Conservation (phyloP, 2,888 invertebrate genomes). For the Furcula furcula region DNA sequence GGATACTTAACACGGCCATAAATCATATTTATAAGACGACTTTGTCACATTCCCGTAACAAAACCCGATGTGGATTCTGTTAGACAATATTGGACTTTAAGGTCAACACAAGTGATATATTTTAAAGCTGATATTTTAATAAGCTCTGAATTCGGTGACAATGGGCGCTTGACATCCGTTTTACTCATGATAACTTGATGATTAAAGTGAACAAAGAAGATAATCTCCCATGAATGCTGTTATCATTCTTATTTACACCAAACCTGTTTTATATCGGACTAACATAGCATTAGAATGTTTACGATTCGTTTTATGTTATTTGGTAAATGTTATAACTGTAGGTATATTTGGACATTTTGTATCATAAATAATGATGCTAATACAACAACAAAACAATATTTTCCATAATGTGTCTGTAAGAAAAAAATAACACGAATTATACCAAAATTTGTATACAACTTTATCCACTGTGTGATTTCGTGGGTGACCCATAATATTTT, state of each 20-base stretch:
- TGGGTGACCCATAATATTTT: conserved; percentile 28
- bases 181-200: conserved; percentile 45
- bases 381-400: no score
- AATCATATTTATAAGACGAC: conserved; percentile 79
- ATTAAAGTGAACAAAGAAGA: conserved; percentile 38
- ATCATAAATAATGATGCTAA: no score
- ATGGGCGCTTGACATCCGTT: conserved; percentile 34
- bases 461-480: conserved; percentile 21
- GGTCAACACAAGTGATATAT: conserved; percentile 32
- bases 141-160: conserved; percentile 32
- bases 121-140: conserved; percentile 33
- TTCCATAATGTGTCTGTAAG: no score
- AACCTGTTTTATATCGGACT: not conserved
- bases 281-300: no score
- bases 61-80: conserved; percentile 37
- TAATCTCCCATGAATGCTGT: conserved; percentile 34
- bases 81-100: conserved; percentile 53
- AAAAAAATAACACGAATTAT: no score
- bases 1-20: conserved; percentile 77
- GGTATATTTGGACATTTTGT: no score
- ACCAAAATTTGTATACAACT: no score
- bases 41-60: conserved; percentile 74
- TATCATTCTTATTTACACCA: conserved; percentile 24
- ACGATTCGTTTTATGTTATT: no score
- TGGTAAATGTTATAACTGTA: no score